Base-by-base conservation (phyloP, 2,888 invertebrate genomes). In the Ferdinandea cuprea region DNA sequence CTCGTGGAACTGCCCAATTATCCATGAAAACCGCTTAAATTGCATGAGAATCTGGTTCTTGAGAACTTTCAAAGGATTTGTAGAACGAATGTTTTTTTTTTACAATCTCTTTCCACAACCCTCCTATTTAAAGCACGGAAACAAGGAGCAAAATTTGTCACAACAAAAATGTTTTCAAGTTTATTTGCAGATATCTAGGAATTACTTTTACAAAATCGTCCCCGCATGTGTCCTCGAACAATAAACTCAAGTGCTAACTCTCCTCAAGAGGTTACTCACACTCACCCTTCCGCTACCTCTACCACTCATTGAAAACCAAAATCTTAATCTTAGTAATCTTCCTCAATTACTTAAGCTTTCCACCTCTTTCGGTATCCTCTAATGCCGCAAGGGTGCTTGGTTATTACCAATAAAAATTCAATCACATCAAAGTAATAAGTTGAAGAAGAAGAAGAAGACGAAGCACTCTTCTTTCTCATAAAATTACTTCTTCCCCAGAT, bases 261-360 rank as follows among this genome's bases (percentile, higher is more conserved):
- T 7, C 5, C 13, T 6, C 13, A 9, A 40, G 30, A 44, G 40
- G 25, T 32, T 17, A 56, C 46, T 17, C 37, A 48, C 52, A 50
- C 74, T 11, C 21, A 30, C 50, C 50, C 42, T n/a, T 8, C 2
- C 4, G 6, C n/a, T n/a, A n/a, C n/a, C n/a, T n/a, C n/a, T 15
- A 2, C 48, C 37, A 21, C 61, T 56, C 3, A 58, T 80, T 58
- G 63, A 59, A 71, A 81, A 76, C 69, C 76, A 59, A 77, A 76
- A 81, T 81, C 71, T 77, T 65, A 77, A 77, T 77, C 77, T 71
- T 56, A 37, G 71, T 72, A 81, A 81, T 81, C 76, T 54, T 56
- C 63, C 58, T 81, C 80, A 76, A 81, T 81, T 71, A 81, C 80
- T 56, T 46, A 37, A 68, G 32, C 69, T 61, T 72, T 72, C 44